Base-by-base conservation (phyloP, 2,888 invertebrate genomes). In the Athalia circularis region DNA sequence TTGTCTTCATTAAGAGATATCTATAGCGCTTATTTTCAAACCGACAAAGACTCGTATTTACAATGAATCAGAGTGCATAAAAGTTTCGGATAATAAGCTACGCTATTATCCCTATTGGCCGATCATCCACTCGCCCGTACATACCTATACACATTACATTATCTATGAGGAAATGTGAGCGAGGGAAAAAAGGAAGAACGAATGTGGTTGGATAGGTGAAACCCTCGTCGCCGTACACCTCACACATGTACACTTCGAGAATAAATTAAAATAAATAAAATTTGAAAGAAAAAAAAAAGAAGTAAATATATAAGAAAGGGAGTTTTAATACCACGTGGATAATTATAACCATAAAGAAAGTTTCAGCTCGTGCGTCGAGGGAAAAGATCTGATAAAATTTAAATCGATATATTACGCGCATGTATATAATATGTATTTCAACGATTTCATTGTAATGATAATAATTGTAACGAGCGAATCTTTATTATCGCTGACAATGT, bases 1-100 rank as follows among this genome's bases (percentile, higher is more conserved):
- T 59, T 72, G 72, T 72, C 72, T 72, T 72, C 72, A 72, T 72
- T 72, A 72, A 72, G 59, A 72, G 72, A 72, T 72, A 72, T 72
- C 72, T 72, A 72, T 72, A 47, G 59, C 57, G 59, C 45, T 72
- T 57, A 8, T 59, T 59, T 59, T 13, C 13, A 15, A 47, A 48
- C 47, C 72, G 72, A 72, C 72, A 72, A 72, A 72, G 72, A 59
- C 13, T 9, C 45, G 72, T 72, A 72, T 72, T 72, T 59, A 72
- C 72, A 72, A 72, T 72, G 72, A 72, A 72, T 72, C 72, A 72
- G 59, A 72, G 59, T 59, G 72, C 57, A 59, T 72, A 72, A 72
- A 72, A 59, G 72, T 72, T 59, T 72, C 72, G 45, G 43, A 13
- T 72, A 72, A 72, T 72, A 59, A 72, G 29, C n/a, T 57, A 5